These are phyloP conservation scores for Bucco capensis DNA, from an alignment of 2,113 vertebrate genomes.

Conservation along the genomic window DNA sequence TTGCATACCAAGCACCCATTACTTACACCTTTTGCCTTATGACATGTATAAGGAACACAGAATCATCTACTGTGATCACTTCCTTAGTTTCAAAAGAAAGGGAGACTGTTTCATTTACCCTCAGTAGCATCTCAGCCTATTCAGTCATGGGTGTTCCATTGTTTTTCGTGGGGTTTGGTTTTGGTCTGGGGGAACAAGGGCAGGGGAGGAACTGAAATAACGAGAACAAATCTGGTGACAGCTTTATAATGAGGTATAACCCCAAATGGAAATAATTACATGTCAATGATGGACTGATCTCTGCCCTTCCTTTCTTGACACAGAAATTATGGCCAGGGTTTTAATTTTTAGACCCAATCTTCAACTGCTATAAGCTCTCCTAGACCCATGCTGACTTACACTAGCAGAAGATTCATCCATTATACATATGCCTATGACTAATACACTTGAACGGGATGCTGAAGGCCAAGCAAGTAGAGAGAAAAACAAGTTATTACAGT, in stretches of 20 bases:
- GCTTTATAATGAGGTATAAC: not conserved
- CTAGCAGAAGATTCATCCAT: not conserved
- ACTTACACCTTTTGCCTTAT: not conserved
- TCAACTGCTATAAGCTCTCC: not conserved
- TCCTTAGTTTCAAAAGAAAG: not conserved
- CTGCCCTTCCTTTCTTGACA: not conserved
- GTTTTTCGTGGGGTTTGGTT: not conserved
- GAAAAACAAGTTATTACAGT: slow-evolving; percentile 1
- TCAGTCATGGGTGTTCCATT: not conserved
- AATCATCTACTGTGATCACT: not conserved
- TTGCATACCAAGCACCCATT: not conserved
- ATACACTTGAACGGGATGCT: not conserved
- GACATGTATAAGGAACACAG: not conserved
- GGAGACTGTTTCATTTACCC: not conserved
- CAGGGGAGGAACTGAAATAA: not conserved
- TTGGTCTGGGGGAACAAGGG: accelerated
- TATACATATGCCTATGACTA: not conserved
- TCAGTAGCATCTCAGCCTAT: not conserved
- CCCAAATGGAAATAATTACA: not conserved
- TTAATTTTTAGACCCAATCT: not conserved
- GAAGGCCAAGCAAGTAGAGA: not conserved
- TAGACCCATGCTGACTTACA: not conserved
- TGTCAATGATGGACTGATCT: not conserved
- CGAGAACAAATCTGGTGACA: not conserved
- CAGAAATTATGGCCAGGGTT: not conserved